Evolutionary conservation across 1,140 invertebrate genomes (phyloP), one percentile per base, ranked within the genome.

Genomic region (Sogatella furcifera): DNA sequence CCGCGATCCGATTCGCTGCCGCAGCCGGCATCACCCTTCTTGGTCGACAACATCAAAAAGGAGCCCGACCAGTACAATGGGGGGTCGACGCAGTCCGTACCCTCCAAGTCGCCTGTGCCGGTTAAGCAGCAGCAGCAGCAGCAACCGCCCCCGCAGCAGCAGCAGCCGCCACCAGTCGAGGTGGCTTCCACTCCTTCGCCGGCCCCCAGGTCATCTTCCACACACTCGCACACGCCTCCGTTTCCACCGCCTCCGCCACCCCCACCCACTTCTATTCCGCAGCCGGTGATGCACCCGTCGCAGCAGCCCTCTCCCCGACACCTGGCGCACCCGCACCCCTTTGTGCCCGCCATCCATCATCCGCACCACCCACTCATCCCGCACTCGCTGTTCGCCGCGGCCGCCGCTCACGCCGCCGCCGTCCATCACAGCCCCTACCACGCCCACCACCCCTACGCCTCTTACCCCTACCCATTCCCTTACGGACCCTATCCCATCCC

Each of bases 401-500:
- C 78, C 52, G 81, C 83, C 41, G 79, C 81, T 5, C 80, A 84
- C 78, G 81, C 66, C 13, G 68, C 71, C 44, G 62, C 69, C 28
- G 62, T 64, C 19, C 65, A 63, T 34, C 64, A 69, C 56, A 67
- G 62, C 55, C 79, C 82, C 0, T 83, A 84, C 64, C 84, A 85
- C 72, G 77, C 82, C 1, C 83, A 85, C 61, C 83, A 85, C 65
- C 81, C 83, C 17, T 85, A 86, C 24, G 78, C 81, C 0, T 79
- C 77, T 0, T 75, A 74, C 68, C 80, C 82, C 8, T 81, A 80
- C 69, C 77, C 80, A n/a, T 86, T 86, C 74, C 79, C 85, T 0
- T 86, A 86, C 66, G 81, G 81, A 5, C 83, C 85, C 1, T 77
- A 85, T 55, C 84, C 84, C 17, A 85, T 81, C 67, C 81, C 81